Percentiles rank a stretch among this genome's conserved stretches.
Evolutionary conservation across 2,113 vertebrate species (phyloP).

Genomic region (Geococcyx californianus): DNA sequence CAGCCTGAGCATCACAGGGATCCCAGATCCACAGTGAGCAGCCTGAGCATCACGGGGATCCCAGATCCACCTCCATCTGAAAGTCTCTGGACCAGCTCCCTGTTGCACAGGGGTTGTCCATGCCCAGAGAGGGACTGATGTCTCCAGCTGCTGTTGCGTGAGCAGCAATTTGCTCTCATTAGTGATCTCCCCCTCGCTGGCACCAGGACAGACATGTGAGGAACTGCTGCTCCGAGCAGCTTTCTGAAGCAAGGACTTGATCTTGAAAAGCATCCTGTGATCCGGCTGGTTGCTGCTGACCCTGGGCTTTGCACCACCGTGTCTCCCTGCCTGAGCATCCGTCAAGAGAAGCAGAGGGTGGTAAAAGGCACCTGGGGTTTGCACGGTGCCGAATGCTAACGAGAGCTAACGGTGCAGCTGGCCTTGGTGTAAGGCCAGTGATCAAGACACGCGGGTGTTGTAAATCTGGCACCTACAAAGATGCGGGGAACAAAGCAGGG

Average conservation of each 20-base stretch:
- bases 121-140: background rate
- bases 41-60: fast-evolving
- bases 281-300: background rate
- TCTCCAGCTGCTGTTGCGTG: background rate
- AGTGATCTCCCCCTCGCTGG: background rate
- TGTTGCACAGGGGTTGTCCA: fast-evolving
- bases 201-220: background rate
- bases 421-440: background rate
- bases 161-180: background rate
- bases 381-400: fast-evolving
- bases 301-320: fast-evolving
- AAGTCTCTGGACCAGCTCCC: background rate
- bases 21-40: background rate
- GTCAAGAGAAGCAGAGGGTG: background rate
- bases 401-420: background rate
- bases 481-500: background rate
- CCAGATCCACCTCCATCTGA: background rate
- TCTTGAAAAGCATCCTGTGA: background rate
- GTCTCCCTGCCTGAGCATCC: background rate
- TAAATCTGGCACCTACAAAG: constrained; percentile 39
- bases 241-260: background rate
- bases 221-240: background rate
- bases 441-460: background rate
- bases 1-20: background rate
- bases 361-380: background rate